A percentile compares a stretch with the other conserved stretches of the same genome.
phyloP scores from a whole-genome alignment of 2,797 vertebrate genomes.

The Poecilia picta region DNA sequence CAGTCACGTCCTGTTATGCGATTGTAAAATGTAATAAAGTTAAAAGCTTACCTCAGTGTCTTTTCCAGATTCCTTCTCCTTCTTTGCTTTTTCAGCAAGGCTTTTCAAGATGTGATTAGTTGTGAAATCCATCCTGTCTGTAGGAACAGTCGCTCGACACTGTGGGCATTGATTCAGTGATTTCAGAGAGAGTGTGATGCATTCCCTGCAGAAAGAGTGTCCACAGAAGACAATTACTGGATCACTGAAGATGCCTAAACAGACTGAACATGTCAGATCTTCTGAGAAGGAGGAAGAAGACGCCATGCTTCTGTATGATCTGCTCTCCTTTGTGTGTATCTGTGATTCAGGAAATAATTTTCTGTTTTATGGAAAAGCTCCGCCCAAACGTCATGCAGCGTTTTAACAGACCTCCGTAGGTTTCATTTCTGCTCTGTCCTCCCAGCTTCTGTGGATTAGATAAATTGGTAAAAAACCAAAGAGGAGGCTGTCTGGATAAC shows the following conservation, averaged over 20 bases:
- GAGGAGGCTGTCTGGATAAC: background rate
- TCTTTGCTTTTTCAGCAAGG: conserved; percentile 50
- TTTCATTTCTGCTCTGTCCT: background rate
- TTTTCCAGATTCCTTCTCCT: conserved; percentile 3
- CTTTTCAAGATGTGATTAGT: conserved; percentile 56
- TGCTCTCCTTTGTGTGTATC: background rate
- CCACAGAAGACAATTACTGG: conserved; percentile 66
- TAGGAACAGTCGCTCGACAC: conserved; percentile 41
- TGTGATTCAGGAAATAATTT: background rate
- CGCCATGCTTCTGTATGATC: conserved; percentile 6
- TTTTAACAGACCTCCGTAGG: background rate
- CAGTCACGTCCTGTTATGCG: background rate
- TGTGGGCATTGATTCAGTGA: conserved; percentile 49
- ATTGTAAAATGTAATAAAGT: background rate
- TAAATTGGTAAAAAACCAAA: background rate
- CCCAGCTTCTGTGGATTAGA: background rate
- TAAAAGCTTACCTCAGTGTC: background rate
- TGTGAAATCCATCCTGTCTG: conserved; percentile 32
- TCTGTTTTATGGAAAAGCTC: background rate
- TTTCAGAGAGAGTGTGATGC: conserved; percentile 41
- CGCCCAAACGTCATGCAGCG: background rate
- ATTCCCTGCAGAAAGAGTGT: conserved; percentile 71
- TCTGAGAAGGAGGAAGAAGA: conserved; percentile 15
- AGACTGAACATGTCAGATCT: conserved; percentile 60
- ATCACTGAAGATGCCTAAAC: conserved; percentile 62